A percentile compares a stretch with the other conserved stretches of the same genome.
Conservation (phyloP, 2,888 invertebrate species). For the Ganaspis brasiliensis region DNA sequence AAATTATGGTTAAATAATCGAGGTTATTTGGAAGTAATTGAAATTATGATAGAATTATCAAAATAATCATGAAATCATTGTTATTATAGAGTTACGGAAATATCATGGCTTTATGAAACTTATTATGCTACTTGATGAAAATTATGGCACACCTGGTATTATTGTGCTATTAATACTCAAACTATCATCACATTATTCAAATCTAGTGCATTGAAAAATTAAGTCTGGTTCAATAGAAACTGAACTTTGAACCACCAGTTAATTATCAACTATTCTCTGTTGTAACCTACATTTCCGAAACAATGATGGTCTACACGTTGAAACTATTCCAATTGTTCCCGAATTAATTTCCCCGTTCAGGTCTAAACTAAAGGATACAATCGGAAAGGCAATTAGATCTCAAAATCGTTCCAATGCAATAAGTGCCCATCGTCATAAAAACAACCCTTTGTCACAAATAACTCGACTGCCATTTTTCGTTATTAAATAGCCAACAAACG, state of each 20-base stretch:
- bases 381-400: constrained; percentile 23
- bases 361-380: constrained; percentile 24
- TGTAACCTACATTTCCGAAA: constrained; percentile 35
- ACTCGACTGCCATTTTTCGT: background rate
- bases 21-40: no score
- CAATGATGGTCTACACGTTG: constrained; percentile 31
- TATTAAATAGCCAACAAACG: background rate
- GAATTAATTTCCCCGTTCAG: constrained; percentile 37
- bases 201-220: background rate
- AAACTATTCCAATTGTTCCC: constrained; percentile 40
- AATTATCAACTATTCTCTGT: constrained; percentile 24
- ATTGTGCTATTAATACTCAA: no score
- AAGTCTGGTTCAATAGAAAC: background rate
- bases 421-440: background rate
- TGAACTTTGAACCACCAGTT: background rate
- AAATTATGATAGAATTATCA: no score
- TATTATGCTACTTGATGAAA: no score
- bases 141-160: no score
- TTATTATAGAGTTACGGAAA: no score
- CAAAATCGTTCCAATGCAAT: background rate
- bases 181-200: no score
- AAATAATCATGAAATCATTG: no score
- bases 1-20: no score
- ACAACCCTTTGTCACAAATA: background rate
- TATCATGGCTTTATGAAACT: no score